Percentiles rank a stretch among this genome's conserved stretches.
These are phyloP conservation scores for Ictalurus furcatus DNA, from an alignment of 2,113 vertebrate genomes.

Conservation along the genomic window DNA sequence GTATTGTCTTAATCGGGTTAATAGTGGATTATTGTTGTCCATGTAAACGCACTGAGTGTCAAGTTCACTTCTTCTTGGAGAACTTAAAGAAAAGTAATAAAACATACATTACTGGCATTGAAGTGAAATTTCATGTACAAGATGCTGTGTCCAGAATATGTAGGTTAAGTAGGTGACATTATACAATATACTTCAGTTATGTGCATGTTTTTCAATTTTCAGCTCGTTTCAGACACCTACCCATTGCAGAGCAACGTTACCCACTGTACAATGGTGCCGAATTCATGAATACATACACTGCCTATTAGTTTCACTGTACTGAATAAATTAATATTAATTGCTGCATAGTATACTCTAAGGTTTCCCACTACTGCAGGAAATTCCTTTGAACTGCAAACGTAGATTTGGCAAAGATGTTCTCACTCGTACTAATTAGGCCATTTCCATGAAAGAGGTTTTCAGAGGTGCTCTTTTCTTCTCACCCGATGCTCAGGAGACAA, in stretches of 20 bases:
- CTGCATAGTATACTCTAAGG: not conserved
- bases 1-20: too few relatives aligned
- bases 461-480: not conserved
- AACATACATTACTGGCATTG: not conserved
- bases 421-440: not conserved
- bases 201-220: not conserved
- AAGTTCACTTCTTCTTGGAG: not conserved
- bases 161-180: not conserved
- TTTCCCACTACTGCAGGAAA: not conserved
- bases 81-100: not conserved
- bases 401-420: not conserved
- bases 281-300: not conserved
- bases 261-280: not conserved
- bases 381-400: not conserved
- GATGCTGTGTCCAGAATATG: not conserved
- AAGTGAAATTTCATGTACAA: not conserved
- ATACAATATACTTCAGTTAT: not conserved
- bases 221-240: not conserved
- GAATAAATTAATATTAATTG: conserved; percentile 2
- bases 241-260: not conserved
- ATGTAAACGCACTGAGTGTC: too few relatives aligned
- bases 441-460: not conserved
- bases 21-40: too few relatives aligned
- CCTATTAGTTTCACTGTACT: not conserved
- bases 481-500: not conserved